Conservation (phyloP, 2,113 vertebrate genomes). For the Periophthalmodon schlosseri region DNA sequence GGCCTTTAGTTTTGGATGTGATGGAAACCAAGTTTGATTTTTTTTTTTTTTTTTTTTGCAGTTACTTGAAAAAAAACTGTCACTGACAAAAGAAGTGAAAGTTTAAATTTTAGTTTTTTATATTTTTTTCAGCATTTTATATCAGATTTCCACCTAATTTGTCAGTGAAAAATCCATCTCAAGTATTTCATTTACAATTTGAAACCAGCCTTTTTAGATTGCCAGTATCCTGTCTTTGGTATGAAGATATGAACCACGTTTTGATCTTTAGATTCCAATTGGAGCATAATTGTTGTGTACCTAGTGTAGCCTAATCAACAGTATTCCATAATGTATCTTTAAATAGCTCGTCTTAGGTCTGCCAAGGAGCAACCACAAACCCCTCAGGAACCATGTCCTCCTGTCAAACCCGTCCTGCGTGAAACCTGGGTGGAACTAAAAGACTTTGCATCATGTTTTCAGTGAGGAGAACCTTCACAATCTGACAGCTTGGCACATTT, state of each 20-base stretch:
- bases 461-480: conserved; percentile 77
- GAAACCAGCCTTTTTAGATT: not conserved
- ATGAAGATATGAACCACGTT: not conserved
- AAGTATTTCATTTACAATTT: not conserved
- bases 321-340: not conserved
- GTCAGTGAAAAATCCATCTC: too few species aligned
- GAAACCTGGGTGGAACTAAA: conserved; percentile 88
- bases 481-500: not conserved
- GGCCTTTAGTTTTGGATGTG: not conserved
- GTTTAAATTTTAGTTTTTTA: too few species aligned
- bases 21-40: not conserved
- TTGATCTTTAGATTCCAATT: not conserved
- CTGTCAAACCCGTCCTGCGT: conserved; percentile 62
- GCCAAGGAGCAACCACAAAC: conserved; percentile 25
- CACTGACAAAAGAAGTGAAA: not conserved
- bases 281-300: not conserved
- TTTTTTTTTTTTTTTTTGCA: not conserved
- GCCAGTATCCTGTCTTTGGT: not conserved
- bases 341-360: conserved; percentile 33
- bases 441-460: conserved; percentile 88
- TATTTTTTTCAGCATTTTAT: not conserved
- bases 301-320: not conserved
- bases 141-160: not conserved
- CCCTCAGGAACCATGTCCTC: conserved; percentile 7
- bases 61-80: not conserved